These are phyloP conservation scores for Xenopus borealis DNA, from an alignment of 2,113 vertebrate genomes.

Conservation along the genomic window DNA sequence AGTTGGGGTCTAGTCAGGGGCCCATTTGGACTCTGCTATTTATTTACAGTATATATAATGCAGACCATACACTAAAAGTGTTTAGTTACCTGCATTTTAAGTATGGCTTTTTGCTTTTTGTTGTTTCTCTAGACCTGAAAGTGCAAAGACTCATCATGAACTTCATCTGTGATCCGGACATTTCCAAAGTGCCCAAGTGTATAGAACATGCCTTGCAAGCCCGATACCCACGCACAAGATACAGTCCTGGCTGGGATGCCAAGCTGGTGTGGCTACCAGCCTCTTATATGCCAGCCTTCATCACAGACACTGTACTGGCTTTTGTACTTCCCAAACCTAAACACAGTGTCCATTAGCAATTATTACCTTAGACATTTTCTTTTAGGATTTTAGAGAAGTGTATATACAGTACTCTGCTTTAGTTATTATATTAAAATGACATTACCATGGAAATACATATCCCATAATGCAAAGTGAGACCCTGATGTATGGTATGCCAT, in stretches of 20 bases:
- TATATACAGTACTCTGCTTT: too few species aligned
- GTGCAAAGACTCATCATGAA: slow-evolving; percentile 80
- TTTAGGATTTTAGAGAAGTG: too few species aligned
- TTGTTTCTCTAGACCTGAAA: slow-evolving; percentile 68
- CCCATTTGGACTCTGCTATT: too few species aligned
- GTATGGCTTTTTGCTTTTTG: not conserved
- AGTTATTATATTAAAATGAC: too few species aligned
- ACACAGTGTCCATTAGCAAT: slow-evolving; percentile 57
- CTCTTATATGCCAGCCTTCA: slow-evolving; percentile 82
- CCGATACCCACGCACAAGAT: slow-evolving; percentile 77
- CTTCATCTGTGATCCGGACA: slow-evolving; percentile 76
- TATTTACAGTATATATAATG: too few species aligned
- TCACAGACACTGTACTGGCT: slow-evolving; percentile 74
- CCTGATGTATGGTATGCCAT: too few species aligned
- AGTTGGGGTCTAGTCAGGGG: too few species aligned
- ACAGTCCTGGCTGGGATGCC: slow-evolving; percentile 92
- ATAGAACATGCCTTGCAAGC: slow-evolving; percentile 84
- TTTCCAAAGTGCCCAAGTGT: slow-evolving; percentile 82
- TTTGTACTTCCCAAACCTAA: slow-evolving; percentile 79
- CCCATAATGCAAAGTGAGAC: too few species aligned
- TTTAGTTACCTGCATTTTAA: not conserved
- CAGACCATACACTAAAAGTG: too few species aligned
- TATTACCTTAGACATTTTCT: not conserved
- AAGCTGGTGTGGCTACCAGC: slow-evolving; percentile 89
- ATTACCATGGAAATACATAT: too few species aligned